Evolutionary conservation across 92 coral and sea anemone species (phyloP).

Genomic region (Paramuricea clavata): DNA sequence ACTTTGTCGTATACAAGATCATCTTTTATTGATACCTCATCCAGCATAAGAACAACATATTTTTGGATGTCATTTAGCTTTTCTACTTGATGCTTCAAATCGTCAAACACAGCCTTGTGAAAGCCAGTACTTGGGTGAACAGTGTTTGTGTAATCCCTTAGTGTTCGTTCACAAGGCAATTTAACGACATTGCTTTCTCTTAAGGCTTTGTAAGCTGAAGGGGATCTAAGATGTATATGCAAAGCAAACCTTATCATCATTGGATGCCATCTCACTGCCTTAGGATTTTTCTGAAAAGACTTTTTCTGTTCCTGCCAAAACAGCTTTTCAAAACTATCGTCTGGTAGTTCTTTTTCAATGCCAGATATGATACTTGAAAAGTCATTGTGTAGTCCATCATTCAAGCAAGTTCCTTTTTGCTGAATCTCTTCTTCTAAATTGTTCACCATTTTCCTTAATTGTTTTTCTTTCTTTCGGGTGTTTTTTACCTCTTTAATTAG

Average conservation of each 20-base stretch:
- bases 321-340: conserved; percentile 2
- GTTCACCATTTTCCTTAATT: not conserved
- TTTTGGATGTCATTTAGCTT: conserved; percentile 9
- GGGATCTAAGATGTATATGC: not conserved
- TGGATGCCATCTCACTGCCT: conserved; percentile 2
- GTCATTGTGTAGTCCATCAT: not conserved
- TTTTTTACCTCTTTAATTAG: not conserved
- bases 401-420: conserved; percentile 4
- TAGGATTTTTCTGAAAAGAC: not conserved
- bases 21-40: not conserved
- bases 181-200: conserved; percentile 17
- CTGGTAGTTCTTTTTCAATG: not conserved
- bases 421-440: not conserved
- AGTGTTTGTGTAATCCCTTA: conserved; percentile 1
- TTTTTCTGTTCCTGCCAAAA: conserved; percentile 8
- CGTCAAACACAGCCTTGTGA: conserved; percentile 7
- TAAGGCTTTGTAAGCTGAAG: not conserved
- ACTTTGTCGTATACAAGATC: conserved; percentile 7
- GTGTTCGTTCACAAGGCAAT: conserved; percentile 5
- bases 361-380: not conserved
- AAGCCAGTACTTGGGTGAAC: not conserved
- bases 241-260: conserved; percentile 18
- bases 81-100: conserved; percentile 1
- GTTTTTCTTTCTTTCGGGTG: not conserved
- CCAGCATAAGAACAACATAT: conserved; percentile 2